Conservation (phyloP, 1,140 invertebrate genomes). For the Ganaspis sp. region DNA sequence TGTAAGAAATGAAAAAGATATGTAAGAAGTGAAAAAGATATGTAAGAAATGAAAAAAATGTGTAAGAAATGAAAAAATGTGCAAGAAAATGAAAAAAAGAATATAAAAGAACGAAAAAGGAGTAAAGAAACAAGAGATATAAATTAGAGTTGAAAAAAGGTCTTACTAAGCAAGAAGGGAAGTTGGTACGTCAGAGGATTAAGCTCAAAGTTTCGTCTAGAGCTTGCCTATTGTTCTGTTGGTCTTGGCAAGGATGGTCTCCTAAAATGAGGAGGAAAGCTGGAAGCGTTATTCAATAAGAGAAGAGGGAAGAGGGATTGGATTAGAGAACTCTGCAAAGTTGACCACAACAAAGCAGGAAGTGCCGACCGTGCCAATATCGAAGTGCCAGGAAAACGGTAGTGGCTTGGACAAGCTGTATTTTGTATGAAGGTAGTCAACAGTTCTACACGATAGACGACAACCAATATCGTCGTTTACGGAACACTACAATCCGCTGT, state of each 20-base stretch:
- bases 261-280: slow-evolving; percentile 10
- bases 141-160: background rate
- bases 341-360: slow-evolving; percentile 24
- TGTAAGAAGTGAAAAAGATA: too few relatives aligned
- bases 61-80: too few relatives aligned
- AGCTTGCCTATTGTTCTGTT: slow-evolving; percentile 3
- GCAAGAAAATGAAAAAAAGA: too few relatives aligned
- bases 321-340: slow-evolving; percentile 29
- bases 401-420: slow-evolving; percentile 12
- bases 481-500: background rate
- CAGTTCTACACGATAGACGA: slow-evolving; percentile 4
- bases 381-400: slow-evolving; percentile 12
- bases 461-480: slow-evolving; percentile 11
- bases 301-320: slow-evolving; percentile 16
- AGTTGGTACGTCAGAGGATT: slow-evolving; percentile 26
- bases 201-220: slow-evolving; percentile 16
- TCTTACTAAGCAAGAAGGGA: slow-evolving; percentile 12
- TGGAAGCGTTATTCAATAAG: slow-evolving; percentile 22
- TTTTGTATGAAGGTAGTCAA: slow-evolving; percentile 19
- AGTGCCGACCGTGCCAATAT: slow-evolving; percentile 15
- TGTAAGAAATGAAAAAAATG: too few relatives aligned
- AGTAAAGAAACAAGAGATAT: background rate
- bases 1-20: too few relatives aligned
- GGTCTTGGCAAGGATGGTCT: slow-evolving; percentile 2
- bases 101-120: too few relatives aligned